Conservation (phyloP, 2,113 vertebrate genomes). For the Jacana jacana region DNA sequence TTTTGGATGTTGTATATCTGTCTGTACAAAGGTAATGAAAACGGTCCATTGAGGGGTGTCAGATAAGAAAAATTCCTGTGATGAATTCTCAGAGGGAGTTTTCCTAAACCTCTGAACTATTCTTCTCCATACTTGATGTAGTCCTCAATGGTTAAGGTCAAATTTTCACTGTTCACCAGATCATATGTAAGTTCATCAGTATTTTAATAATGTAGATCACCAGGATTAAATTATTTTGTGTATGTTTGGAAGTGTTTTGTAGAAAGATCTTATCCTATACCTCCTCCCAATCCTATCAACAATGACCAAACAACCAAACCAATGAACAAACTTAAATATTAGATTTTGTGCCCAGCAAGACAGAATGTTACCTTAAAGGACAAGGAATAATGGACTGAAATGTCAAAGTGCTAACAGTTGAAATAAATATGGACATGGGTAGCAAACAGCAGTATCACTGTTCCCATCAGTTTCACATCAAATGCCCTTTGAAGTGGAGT, state of each 20-base stretch:
- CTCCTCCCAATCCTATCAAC: background rate
- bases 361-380: background rate
- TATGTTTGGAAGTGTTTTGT: background rate
- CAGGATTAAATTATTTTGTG: background rate
- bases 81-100: background rate
- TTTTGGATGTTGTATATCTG: background rate
- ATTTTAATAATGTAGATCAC: background rate
- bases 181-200: background rate
- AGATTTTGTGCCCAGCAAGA: background rate
- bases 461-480: background rate
- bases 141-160: constrained; percentile 31
- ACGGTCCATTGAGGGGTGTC: background rate
- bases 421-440: background rate
- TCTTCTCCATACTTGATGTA: background rate
- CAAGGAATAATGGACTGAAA: background rate
- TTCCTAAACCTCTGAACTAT: background rate
- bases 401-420: background rate
- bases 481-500: background rate
- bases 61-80: background rate
- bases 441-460: background rate
- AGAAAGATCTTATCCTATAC: background rate
- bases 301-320: background rate
- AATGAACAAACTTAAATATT: background rate
- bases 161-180: background rate
- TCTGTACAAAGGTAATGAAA: background rate